These are phyloP conservation scores for Aspidiotus destructor DNA, from an alignment of 2,888 invertebrate species.

Conservation along the genomic window DNA sequence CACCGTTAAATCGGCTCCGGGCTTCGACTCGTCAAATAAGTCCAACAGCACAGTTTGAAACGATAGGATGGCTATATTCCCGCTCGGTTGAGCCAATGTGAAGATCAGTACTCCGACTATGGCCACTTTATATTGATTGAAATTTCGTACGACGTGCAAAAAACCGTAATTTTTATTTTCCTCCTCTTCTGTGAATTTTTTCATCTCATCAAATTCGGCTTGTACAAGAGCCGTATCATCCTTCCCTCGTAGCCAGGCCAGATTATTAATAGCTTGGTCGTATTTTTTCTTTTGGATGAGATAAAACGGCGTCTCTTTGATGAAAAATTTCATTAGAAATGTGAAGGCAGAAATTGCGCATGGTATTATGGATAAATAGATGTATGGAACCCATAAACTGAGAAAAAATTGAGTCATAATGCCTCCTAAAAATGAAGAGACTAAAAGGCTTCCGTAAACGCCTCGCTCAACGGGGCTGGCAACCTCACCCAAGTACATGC, in stretches of 20 bases:
- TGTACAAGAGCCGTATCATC: neutral
- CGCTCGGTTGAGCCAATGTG: no score
- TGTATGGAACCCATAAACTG: slow-evolving; percentile 35
- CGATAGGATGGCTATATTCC: no score
- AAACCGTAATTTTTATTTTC: neutral
- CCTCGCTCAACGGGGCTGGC: slow-evolving; percentile 35
- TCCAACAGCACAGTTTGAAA: no score
- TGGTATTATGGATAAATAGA: neutral
- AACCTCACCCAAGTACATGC: slow-evolving; percentile 37
- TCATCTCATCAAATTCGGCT: slow-evolving; percentile 5
- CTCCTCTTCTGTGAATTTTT: neutral
- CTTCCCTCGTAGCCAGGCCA: slow-evolving; percentile 13
- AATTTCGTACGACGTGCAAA: no score
- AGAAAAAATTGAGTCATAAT: slow-evolving; percentile 36
- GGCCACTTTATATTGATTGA: no score
- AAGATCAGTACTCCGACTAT: no score
- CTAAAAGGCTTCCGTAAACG: slow-evolving; percentile 35
- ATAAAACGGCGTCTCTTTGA: slow-evolving; percentile 5
- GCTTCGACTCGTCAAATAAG: no score
- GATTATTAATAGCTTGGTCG: slow-evolving; percentile 3
- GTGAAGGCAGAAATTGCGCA: neutral
- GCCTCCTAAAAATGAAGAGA: slow-evolving; percentile 36
- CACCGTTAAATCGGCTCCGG: no score
- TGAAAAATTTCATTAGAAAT: neutral
- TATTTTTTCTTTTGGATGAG: neutral